Base-by-base conservation (phyloP, 1,140 invertebrate species). In the Eumaeus atala region DNA sequence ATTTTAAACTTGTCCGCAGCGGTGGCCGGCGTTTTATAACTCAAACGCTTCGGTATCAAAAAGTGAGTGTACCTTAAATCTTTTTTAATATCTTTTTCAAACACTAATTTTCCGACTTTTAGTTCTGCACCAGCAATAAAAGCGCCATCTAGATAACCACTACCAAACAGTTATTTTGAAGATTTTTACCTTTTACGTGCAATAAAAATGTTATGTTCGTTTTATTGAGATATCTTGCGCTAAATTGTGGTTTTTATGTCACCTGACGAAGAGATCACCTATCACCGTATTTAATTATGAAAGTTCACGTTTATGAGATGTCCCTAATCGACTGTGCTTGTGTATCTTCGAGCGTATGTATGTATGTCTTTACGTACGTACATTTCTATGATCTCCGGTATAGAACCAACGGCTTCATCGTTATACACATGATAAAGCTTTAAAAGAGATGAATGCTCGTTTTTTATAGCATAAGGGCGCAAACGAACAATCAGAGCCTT, bases 111-210 rank as follows among this genome's bases (percentile, higher is more conserved):
- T 14, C 14, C 40, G 40, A 44, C 40, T 40, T 40, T 40, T 16
- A 44, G n/a, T 40, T 40, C 40, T 9, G 7, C 16, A 16, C 40
- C 12, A 44, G 40, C 17, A 44, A 44, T 44, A 44, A 44, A 44
- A 44, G 40, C 9, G 17, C 12, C 40, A 4, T 14, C 11, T 40
- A 3, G 38, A 44, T 6, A 16, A 44, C 21, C 21, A 28, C 12
- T 44, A 44, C 40, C 14, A 14, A n/a, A 14, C 7, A 14, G n/a
- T 44, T 17, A 14, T 4, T 44, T 14, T 6, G 9, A 44, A 44
- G 40, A 44, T 44, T 44, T 44, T 44, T 44, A 16, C 40, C 9
- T 44, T 44, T 44, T 44, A 44, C 40, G 40, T 5, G 16, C 40
- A 14, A 44, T 44, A 44, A 44, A 44, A 44, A 14, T 17, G 38